Evolutionary conservation across 2,888 invertebrate genomes (phyloP).

Genomic region (Plemyria rubiginata): DNA sequence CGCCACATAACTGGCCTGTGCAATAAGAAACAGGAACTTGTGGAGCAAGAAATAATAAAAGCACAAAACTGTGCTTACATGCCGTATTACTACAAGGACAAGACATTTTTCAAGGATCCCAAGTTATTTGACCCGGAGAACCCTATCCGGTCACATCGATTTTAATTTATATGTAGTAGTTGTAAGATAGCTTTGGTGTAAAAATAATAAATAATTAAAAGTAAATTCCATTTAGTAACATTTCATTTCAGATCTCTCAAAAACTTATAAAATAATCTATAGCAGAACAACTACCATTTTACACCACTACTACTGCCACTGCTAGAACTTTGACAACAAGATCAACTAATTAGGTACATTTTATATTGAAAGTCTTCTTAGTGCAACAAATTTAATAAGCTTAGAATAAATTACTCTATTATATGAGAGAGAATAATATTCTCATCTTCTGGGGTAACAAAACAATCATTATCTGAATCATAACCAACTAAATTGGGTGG

Average conservation of each 20-base stretch:
- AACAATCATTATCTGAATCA: slow-evolving; percentile 79
- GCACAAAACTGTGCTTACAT: slow-evolving; percentile 93
- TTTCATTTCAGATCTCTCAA: too few relatives aligned
- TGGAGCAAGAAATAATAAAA: slow-evolving; percentile 90
- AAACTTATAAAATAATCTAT: too few relatives aligned
- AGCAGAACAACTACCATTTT: too few relatives aligned
- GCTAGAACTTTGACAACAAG: too few relatives aligned
- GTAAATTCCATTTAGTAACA: slow-evolving; percentile 1
- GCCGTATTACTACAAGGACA: slow-evolving; percentile 92
- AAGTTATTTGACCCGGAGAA: slow-evolving; percentile 95
- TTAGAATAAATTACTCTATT: slow-evolving; percentile 43
- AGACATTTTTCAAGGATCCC: slow-evolving; percentile 93
- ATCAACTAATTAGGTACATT: background rate
- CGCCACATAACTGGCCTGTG: slow-evolving; percentile 98
- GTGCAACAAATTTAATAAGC: slow-evolving; percentile 28
- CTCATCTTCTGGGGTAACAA: slow-evolving; percentile 69
- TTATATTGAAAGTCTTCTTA: slow-evolving; percentile 2
- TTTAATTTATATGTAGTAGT: slow-evolving; percentile 50
- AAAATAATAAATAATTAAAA: slow-evolving; percentile 17
- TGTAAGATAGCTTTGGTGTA: slow-evolving; percentile 26
- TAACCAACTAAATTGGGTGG: slow-evolving; percentile 77
- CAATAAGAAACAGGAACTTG: slow-evolving; percentile 89
- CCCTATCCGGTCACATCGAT: slow-evolving; percentile 92
- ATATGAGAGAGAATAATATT: slow-evolving; percentile 63
- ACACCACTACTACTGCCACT: too few relatives aligned